Evolutionary conservation across 2,113 vertebrate species (phyloP).

Genomic region (Pygoscelis adeliae): DNA sequence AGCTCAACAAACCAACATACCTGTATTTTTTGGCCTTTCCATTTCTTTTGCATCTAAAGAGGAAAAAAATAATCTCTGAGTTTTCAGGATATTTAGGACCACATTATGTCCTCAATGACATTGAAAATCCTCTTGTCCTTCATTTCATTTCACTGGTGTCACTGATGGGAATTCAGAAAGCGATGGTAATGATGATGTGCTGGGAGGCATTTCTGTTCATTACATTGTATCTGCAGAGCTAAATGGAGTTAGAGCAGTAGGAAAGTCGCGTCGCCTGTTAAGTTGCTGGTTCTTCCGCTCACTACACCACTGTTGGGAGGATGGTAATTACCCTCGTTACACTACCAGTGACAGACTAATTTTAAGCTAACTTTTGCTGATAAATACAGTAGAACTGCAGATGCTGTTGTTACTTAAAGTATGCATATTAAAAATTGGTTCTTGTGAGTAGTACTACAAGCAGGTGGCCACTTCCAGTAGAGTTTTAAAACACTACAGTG

Average conservation of each 20-base stretch:
- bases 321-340: too few species aligned
- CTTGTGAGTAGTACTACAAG: background rate
- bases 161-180: background rate
- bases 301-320: background rate
- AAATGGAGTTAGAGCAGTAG: background rate
- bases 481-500: background rate
- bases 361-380: background rate
- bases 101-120: background rate
- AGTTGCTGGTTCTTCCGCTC: background rate
- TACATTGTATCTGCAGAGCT: background rate
- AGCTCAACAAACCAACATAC: background rate
- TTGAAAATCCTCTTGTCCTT: background rate
- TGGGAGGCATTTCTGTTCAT: background rate
- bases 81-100: background rate
- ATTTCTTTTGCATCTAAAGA: background rate
- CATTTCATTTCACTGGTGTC: background rate
- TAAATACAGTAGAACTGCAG: background rate
- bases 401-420: background rate
- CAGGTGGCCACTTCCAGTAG: background rate
- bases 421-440: background rate
- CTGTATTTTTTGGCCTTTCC: background rate
- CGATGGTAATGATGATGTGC: too few species aligned
- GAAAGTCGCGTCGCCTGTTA: rapidly evolving
- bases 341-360: background rate
- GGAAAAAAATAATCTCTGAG: background rate